Base-by-base conservation (phyloP, 2,888 invertebrate genomes). In the Linhomoeus sp. region DNA sequence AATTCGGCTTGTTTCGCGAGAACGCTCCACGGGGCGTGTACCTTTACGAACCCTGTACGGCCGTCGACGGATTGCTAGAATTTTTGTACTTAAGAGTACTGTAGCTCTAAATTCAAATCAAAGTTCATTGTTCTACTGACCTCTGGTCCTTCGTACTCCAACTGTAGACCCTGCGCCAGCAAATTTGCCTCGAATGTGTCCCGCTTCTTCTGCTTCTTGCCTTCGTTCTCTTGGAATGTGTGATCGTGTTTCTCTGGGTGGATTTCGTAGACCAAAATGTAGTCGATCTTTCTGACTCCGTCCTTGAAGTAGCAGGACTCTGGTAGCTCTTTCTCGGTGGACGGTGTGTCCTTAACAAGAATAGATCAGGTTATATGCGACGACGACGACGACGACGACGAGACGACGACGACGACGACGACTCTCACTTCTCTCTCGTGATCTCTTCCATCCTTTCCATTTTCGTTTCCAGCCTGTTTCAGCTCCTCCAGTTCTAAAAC, bases 221-320 rank as follows among this genome's bases (percentile, higher is more conserved):
- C 45, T 22, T 57, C 56, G 26, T 42, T 43, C 23, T 53, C n/a
- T n/a, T 40, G 40, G 5, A n/a, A 7, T 5, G 3, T 23, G 5
- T 40, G 40, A 12, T 12, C 40, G 23, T 42, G 36, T 56, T 58
- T 45, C 22, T 57, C 56, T 24, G 45, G 45, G 20, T 53, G 51
- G 20, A 48, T 26, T 20, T 52, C 53, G 46, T 58, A 68, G 0
- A 62, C 67, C 41, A 68, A 53, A 17, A 68, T 53, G 49, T 57
- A 68, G 51, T 68, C 68, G 43, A 68, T 66, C 22, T 62, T 52
- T 7, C 63, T 51, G 3, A 42, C 29, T n/a, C 55, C 55, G 42
- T 57, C 57, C 14, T 45, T 40, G 41, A 57, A 57, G 39, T 29
- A 47, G n/a, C 58, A 68, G 0, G n/a, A n/a, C n/a, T n/a, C n/a